These are phyloP conservation scores for Andricus quercusramuli DNA, from an alignment of 2,888 invertebrate genomes.

Conservation along the genomic window DNA sequence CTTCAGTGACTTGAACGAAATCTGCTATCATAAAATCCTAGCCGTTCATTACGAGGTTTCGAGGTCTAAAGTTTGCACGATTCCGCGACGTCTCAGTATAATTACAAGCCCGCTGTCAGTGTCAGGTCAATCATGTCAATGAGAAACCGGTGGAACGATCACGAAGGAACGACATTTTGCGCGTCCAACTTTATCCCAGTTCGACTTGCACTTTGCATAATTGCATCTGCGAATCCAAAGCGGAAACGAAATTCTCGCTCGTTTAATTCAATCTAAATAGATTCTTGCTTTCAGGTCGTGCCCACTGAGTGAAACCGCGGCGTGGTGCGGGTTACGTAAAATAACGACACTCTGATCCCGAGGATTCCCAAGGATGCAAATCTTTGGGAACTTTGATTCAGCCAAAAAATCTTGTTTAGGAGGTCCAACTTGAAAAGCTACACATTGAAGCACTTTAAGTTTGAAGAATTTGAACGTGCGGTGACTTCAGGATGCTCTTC, in stretches of 20 bases:
- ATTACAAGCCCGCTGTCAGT: constrained; percentile 59
- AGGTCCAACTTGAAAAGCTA: too few species aligned
- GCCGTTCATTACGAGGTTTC: constrained; percentile 29
- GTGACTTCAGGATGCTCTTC: too few species aligned
- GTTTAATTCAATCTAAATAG: constrained; percentile 27
- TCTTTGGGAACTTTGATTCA: not conserved
- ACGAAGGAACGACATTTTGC: constrained; percentile 61
- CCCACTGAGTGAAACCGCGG: not conserved
- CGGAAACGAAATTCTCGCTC: constrained; percentile 30
- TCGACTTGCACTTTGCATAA: constrained; percentile 32
- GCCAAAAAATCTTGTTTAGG: not conserved
- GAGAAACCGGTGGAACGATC: constrained; percentile 58
- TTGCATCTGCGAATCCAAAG: constrained; percentile 24
- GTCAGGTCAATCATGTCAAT: constrained; percentile 57
- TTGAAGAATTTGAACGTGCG: too few species aligned
- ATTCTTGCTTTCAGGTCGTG: constrained; percentile 28
- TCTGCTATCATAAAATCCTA: constrained; percentile 27
- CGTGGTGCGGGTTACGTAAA: not conserved
- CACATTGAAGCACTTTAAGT: too few species aligned
- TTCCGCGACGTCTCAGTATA: constrained; percentile 49
- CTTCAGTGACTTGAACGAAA: constrained; percentile 21
- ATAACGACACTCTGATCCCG: not conserved
- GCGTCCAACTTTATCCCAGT: constrained; percentile 45
- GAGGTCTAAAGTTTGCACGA: constrained; percentile 33
- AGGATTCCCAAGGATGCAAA: not conserved